Base-by-base conservation (phyloP, 2,888 invertebrate species). In the Muscina levida region DNA sequence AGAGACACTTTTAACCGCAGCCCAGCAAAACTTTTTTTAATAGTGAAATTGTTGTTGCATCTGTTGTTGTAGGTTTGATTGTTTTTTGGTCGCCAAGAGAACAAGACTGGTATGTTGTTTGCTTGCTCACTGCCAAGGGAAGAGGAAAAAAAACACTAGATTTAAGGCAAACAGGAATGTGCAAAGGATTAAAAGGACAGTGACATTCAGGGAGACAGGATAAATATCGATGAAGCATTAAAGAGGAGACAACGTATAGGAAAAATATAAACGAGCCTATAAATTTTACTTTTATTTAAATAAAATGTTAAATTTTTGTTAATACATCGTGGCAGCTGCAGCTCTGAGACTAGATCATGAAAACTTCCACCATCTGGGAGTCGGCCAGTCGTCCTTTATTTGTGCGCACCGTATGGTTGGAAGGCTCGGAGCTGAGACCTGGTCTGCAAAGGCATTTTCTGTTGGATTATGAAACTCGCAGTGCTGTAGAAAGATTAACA, bases 381-480 rank as follows among this genome's bases (percentile, higher is more conserved):
- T 92, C 93, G 83, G 93, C 93, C 81, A 92, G 92, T 89, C 91
- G 92, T 82, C 93, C 93, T 86, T 90, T 93, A 89, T 93, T 93
- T 89, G 91, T 93, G 82, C 91, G 92, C 85, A 93, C 93, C 57
- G 92, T 93, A 70, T 96, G 96, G 96, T 92, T 94, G 77, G 88
- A 89, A 78, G 82, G 86, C 22, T 93, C 94, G 86, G 94, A 94
- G 19, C 92, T 93, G 84, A 85, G 87, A 4, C 85, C 85, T 79
- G 87, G 87, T 39, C 87, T 87, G 51, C 87, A 88, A 56, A 85
- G 90, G 10, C 89, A 89, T 83, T 90, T 91, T 65, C 87, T 90
- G 77, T 84, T 90, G 57, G 91, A 90, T 72, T 87, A 89, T 83
- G 88, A 89, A 77, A 87, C 88, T 15, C 85, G 84, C 17, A 84